Evolutionary conservation across 2,888 invertebrate genomes (phyloP), one percentile per base, ranked within the genome.

Genomic region (Eristalis tenax): DNA sequence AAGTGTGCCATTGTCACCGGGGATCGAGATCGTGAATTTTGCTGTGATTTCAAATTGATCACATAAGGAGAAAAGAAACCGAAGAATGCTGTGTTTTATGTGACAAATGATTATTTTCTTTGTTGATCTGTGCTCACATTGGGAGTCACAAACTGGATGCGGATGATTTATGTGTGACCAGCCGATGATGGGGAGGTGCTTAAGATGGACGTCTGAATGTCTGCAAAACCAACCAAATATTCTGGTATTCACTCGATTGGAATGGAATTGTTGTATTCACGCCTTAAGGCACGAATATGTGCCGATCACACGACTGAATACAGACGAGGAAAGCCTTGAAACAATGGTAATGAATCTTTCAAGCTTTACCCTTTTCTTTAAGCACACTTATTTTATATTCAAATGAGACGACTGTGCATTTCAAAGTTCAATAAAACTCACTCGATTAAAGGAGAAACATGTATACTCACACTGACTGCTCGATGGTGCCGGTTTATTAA

Each of bases 1-100:
- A 86, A 71, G 86, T 83, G 75, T 83, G 86, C 83, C 86, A 86
- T 75, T 86, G 86, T 86, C 74, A 83, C 79, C 66, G 59, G 50
- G 59, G 77, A 85, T 69, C 74, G 74, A 59, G 59, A 38, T 43
- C 35, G 66, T 61, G 61, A 64, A 63, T 56, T 61, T 61, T 76
- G 75, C 71, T 79, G 43, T 69, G 69, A 22, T n/a, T 56, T 56
- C 18, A 22, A 56, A 77, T 61, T 69, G 61, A 77, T 77, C 68
- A 61, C 61, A 68, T 18, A 15, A 59, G n/a, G n/a, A n/a, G n/a
- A 26, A 26, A 26, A 32, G 1, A 32, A 8, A 10, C 32, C 1
- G 26, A 26, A 26, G 0, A 26, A 13, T 59, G 68, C 68, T 8
- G 10, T 68, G 26, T 40, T 43, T 35, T 65, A 50, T 23, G 43